phyloP scores from a whole-genome alignment of 2,888 invertebrate genomes.

The Caradrina kadenii region DNA sequence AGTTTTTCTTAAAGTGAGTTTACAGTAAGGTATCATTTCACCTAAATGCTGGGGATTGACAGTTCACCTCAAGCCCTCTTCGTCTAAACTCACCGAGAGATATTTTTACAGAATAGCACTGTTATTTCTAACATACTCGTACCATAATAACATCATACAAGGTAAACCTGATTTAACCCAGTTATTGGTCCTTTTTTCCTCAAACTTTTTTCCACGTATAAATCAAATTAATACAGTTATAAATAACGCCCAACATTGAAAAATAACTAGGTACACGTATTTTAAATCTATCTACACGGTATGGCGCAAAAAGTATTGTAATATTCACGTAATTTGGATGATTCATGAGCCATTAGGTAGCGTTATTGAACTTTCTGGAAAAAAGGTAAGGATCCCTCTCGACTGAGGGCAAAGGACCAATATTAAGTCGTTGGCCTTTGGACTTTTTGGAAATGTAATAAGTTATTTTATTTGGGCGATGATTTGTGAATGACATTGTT shows the following conservation, averaged over 20 bases:
- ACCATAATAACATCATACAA: background rate
- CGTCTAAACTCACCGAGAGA: background rate
- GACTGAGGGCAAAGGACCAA: conserved; percentile 54
- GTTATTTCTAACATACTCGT: background rate
- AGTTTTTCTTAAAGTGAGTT: too few species aligned
- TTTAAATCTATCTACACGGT: conserved; percentile 74
- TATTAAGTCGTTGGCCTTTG: conserved; percentile 56
- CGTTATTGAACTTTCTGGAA: conserved; percentile 77
- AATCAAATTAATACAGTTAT: conserved; percentile 56
- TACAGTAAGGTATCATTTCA: too few species aligned
- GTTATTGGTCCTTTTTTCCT: conserved; percentile 33
- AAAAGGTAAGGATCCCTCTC: conserved; percentile 67
- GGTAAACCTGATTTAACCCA: conserved; percentile 6
- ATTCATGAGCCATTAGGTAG: conserved; percentile 80
- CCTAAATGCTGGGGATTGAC: background rate
- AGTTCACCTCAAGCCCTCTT: background rate
- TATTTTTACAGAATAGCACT: background rate
- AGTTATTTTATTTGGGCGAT: conserved; percentile 21
- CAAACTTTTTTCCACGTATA: conserved; percentile 34
- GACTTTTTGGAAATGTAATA: conserved; percentile 43
- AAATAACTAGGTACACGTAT: conserved; percentile 66
- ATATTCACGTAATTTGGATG: conserved; percentile 80
- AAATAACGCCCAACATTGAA: conserved; percentile 55
- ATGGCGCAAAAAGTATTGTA: conserved; percentile 75
- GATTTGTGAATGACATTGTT: conserved; percentile 6